These are phyloP conservation scores for Diadophis punctatus DNA, from an alignment of 2,113 vertebrate genomes.

Conservation along the genomic window DNA sequence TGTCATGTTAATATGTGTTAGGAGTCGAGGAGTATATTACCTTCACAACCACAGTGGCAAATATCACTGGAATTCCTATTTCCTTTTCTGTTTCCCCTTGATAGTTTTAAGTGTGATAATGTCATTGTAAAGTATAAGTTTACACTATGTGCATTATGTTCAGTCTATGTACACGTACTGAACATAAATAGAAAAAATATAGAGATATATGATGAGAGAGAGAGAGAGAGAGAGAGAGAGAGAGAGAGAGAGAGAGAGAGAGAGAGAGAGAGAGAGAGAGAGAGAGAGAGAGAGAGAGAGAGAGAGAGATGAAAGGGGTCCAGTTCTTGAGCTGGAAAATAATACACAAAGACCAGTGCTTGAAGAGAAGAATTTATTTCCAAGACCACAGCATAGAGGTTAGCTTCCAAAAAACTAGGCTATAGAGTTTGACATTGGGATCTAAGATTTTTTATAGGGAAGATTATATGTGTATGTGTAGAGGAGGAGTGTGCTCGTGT, in stretches of 20 bases:
- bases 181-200: too few species aligned
- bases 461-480: background rate
- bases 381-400: background rate
- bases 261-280: too few species aligned
- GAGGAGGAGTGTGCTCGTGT: background rate
- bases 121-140: background rate
- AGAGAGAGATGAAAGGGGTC: background rate
- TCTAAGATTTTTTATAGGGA: background rate
- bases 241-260: background rate
- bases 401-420: background rate
- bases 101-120: constrained; percentile 17
- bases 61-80: constrained; percentile 34
- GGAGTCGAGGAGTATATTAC: constrained; percentile 22
- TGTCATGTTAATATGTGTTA: constrained; percentile 10
- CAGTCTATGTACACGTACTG: too few species aligned
- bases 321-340: background rate
- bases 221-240: background rate
- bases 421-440: background rate
- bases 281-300: too few species aligned
- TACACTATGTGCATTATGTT: too few species aligned
- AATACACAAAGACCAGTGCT: background rate
- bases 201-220: too few species aligned
- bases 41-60: constrained; percentile 20
- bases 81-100: constrained; percentile 21
- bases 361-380: background rate